Evolutionary conservation across 2,797 vertebrate species (phyloP), one percentile per base, ranked within the genome.

Genomic region (Galago senegalensis): DNA sequence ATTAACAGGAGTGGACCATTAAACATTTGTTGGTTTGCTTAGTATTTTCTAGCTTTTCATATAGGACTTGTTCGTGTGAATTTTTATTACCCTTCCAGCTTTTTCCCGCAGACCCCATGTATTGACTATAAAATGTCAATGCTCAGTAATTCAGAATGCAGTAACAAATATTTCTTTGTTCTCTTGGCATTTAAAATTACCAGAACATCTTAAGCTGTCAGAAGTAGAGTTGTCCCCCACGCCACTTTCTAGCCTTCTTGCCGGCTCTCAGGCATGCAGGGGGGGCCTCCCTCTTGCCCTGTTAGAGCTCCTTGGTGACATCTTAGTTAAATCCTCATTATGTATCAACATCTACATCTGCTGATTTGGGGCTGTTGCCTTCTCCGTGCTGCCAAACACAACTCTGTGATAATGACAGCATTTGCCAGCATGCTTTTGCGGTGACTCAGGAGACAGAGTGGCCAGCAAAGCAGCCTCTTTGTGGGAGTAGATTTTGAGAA

Each of bases 401-500:
- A 46, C 85, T 92, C 86, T 43, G 92, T 69, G 97, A 86, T 96
- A 95, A 96, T 91, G 95, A 91, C 90, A 96, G 92, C 67, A 4
- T 96, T 95, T 97, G 96, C 97, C 95, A 97, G 96, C 94, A 91
- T 18, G 5, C 94, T 88, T 91, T 1, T 83, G 90, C 31, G 0
- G 96, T 97, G 97, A 98, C 97, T 98, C 97, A 97, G 97, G 97
- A 97, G 95, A 85, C 90, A 34, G 79, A 93, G 93, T 97, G 97
- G 96, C 97, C 97, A 96, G 97, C 97, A 92, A 18, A 97, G 96
- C 97, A 98, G 97, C 96, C 97, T 97, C 95, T 97, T 97, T 97
- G 97, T 97, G 96, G 97, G 97, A 94, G 97, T 98, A 92, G 95
- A 97, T 97, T 96, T 91, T 96, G 96, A 98, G 97, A 97, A 97